Evolutionary conservation across 2,797 vertebrate genomes (phyloP).

Genomic region (Sparidentex hasta): DNA sequence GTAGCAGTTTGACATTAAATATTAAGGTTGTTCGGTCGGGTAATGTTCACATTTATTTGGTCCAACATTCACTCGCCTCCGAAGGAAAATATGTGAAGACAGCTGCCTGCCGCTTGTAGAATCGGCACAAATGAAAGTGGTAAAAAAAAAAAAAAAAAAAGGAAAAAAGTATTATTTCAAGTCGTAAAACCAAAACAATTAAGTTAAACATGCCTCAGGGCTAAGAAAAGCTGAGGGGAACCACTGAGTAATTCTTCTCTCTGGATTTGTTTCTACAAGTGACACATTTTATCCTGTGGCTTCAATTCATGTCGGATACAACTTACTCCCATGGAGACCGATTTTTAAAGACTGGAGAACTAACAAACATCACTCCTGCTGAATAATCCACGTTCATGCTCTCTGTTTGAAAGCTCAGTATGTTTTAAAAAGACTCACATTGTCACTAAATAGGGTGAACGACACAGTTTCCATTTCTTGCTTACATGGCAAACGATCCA

Average conservation of each 20-base stretch:
- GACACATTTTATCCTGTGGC: neutral
- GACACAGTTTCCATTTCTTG: slow-evolving; percentile 25
- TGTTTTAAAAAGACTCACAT: slow-evolving; percentile 40
- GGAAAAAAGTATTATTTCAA: neutral
- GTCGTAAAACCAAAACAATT: neutral
- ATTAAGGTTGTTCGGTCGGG: neutral
- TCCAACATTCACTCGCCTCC: neutral
- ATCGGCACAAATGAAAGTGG: neutral
- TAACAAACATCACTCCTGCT: neutral
- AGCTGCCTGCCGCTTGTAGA: neutral
- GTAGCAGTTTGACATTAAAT: neutral
- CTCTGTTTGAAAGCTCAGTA: neutral
- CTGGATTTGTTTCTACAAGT: neutral
- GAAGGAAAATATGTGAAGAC: neutral
- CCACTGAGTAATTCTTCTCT: neutral
- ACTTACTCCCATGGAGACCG: neutral
- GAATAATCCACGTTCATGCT: neutral
- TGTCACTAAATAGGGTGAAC: slow-evolving; percentile 55
- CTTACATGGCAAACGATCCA: slow-evolving; percentile 12
- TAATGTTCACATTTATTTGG: too few species aligned
- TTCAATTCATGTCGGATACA: neutral
- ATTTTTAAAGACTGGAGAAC: neutral
- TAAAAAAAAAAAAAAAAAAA: neutral
- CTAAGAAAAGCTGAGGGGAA: neutral
- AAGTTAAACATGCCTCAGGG: neutral